A percentile compares a stretch with the other conserved stretches of the same genome.
Evolutionary conservation across 2,797 vertebrate genomes (phyloP).

Genomic region (Hydrophis major): DNA sequence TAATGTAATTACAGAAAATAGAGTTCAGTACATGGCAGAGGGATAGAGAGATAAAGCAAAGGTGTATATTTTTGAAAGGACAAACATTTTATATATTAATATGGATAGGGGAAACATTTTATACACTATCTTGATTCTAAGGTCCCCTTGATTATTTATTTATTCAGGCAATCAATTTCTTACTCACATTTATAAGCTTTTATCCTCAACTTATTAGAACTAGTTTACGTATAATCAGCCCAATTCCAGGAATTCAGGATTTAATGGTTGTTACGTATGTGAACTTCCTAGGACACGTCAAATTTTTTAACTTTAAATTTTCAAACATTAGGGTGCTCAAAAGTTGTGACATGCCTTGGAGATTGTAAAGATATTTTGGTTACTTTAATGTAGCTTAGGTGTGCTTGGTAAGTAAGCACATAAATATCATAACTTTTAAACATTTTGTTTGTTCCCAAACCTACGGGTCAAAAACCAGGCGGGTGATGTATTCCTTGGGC

Average conservation of each 20-base stretch:
- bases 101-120: not conserved
- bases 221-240: not conserved
- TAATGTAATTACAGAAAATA: not conserved
- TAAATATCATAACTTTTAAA: too few relatives aligned
- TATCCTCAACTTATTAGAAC: not conserved
- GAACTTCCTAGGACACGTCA: not conserved
- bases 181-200: not conserved
- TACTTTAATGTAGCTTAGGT: too few relatives aligned
- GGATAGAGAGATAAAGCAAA: not conserved
- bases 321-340: too few relatives aligned
- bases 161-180: not conserved
- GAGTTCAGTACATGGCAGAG: not conserved
- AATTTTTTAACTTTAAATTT: too few relatives aligned
- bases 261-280: not conserved
- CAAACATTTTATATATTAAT: not conserved
- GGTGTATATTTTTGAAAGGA: not conserved
- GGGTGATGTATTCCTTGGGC: constrained; percentile 99
- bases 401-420: too few relatives aligned
- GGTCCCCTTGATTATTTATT: not conserved
- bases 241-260: not conserved
- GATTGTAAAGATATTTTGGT: too few relatives aligned
- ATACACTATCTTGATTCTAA: not conserved
- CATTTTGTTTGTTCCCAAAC: not conserved
- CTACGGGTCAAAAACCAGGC: constrained; percentile 96
- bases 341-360: too few relatives aligned